phyloP scores from a whole-genome alignment of 2,888 invertebrate genomes.

The Crioceris asparagi region DNA sequence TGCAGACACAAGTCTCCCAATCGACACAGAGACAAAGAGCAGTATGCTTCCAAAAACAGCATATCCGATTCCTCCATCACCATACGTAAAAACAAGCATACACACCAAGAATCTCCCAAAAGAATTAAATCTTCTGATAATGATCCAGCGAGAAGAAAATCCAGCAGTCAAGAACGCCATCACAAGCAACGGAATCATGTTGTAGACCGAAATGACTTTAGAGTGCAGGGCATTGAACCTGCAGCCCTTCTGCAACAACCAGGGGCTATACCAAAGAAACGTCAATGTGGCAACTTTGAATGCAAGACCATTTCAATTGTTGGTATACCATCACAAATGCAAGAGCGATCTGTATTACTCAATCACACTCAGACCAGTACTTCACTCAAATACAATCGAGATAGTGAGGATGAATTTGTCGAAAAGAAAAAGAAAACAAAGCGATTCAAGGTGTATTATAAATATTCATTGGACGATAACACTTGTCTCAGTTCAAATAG shows the following conservation, averaged over 20 bases:
- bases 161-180: background rate
- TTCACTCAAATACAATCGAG: background rate
- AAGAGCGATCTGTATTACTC: conserved; percentile 5
- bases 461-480: conserved; percentile 17
- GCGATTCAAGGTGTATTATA: conserved; percentile 20
- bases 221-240: conserved; percentile 19
- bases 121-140: too few relatives aligned
- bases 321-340: conserved; percentile 17
- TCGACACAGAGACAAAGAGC: too few relatives aligned
- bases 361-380: conserved; percentile 7
- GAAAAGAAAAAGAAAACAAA: conserved; percentile 18
- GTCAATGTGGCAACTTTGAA: conserved; percentile 13
- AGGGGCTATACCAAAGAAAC: background rate
- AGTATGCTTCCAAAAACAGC: too few relatives aligned
- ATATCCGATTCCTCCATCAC: too few relatives aligned
- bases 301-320: conserved; percentile 21
- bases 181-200: background rate
- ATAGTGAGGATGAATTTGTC: conserved; percentile 9
- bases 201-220: conserved; percentile 7
- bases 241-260: conserved; percentile 4
- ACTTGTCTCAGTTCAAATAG: conserved; percentile 8
- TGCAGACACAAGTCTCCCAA: too few relatives aligned
- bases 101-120: conserved; percentile 2
- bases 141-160: too few relatives aligned
- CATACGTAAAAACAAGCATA: background rate